Evolutionary conservation across 2,113 vertebrate species (phyloP), one percentile per base, ranked within the genome.

Genomic region (Anthoscopus minutus): DNA sequence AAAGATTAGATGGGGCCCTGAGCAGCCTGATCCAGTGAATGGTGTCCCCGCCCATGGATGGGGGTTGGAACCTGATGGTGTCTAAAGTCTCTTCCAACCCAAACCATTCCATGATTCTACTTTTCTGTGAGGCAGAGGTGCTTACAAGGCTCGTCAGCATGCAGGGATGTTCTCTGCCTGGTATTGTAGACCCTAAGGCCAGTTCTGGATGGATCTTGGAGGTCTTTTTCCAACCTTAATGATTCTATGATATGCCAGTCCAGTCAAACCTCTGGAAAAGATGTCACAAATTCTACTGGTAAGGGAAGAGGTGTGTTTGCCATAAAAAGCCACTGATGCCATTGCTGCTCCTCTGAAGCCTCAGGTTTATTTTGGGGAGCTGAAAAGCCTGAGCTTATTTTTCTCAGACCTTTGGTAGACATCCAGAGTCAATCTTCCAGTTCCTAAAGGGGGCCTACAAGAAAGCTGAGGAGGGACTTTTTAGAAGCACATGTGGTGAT

Each of bases 101-200:
- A 69, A 76, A 69, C 6, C 25, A 23, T 35, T 48, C 70, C 64
- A 15, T 51, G 44, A 14, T 40, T 83, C 30, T 16, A 10, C 30
- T 40, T 10, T 40, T 76, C 25, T 12, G 0, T 9, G 40, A 83
- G 30, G 31, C 28, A 31, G 2, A 40, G 48, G 37, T 27, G 6
- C 1, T 45, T 35, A 6, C 13, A 11, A 76, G 31, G 18, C 37
- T 70, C 3, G 2, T 44, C 56, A 73, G 21, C 3, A 0, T 15
- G 11, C 56, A 31, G 14, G 35, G 37, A 4, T 42, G 13, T 66
- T 71, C 57, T 76, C 25, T 71, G 7, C 7, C 0, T 21, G 31
- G 16, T 25, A 1, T 3, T 88, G 33, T 28, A 31, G 40, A 27
- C 15, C 19, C 9, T 24, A 25, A 70, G 22, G 40, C 6, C 24